Conservation (phyloP, 2,113 vertebrate genomes). For the Geococcyx californianus region DNA sequence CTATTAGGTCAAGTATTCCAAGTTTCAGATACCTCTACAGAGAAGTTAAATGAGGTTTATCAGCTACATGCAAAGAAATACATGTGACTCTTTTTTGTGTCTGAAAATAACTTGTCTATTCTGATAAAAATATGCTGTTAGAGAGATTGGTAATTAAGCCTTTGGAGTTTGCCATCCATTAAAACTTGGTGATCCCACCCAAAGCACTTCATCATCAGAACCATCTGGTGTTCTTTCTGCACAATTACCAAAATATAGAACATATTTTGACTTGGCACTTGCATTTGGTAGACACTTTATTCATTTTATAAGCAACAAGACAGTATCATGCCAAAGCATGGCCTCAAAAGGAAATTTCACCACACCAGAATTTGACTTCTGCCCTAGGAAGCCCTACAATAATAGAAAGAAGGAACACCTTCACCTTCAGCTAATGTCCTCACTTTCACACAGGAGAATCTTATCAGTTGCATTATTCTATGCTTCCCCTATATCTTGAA, state of each 20-base stretch:
- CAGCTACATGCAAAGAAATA: background rate
- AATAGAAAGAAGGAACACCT: background rate
- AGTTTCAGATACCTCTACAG: background rate
- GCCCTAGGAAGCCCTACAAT: background rate
- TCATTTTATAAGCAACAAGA: constrained; percentile 62
- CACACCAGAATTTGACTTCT: constrained; percentile 34
- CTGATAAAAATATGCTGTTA: constrained; percentile 18
- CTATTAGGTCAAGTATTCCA: background rate
- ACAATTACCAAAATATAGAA: constrained; percentile 74
- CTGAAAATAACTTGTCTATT: constrained; percentile 26
- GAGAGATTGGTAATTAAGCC: constrained; percentile 38
- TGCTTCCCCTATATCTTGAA: background rate
- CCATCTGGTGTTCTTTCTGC: constrained; percentile 71
- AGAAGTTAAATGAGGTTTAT: background rate
- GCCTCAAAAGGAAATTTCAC: constrained; percentile 51
- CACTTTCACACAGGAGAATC: background rate
- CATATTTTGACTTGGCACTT: constrained; percentile 71
- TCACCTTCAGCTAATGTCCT: constrained; percentile 2
- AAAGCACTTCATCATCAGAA: constrained; percentile 63
- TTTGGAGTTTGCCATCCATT: constrained; percentile 60
- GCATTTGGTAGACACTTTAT: constrained; percentile 64
- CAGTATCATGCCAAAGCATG: constrained; percentile 29
- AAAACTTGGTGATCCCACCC: constrained; percentile 63
- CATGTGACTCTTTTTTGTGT: background rate
- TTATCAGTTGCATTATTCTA: background rate